phyloP scores from a whole-genome alignment of 2,888 invertebrate species.

The Lymantria monacha region DNA sequence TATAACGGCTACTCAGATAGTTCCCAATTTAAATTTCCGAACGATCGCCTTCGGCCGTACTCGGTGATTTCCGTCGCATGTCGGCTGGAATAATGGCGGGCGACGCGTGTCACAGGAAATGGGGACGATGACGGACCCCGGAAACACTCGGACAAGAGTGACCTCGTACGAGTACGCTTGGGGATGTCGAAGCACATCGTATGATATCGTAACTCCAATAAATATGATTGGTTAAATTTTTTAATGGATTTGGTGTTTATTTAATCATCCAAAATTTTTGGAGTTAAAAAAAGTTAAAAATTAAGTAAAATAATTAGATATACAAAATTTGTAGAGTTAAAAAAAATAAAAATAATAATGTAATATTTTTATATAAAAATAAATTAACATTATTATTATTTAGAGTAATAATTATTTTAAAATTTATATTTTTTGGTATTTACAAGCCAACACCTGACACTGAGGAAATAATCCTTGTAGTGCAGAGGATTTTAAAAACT shows the following conservation, averaged over 20 bases:
- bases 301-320: too few species aligned
- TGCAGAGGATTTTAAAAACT: too few species aligned
- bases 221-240: constrained; percentile 16
- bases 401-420: too few species aligned
- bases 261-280: background rate
- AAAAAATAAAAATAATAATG: too few species aligned
- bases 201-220: constrained; percentile 5
- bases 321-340: too few species aligned
- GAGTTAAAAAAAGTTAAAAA: too few species aligned
- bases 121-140: constrained; percentile 59
- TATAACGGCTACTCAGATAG: constrained; percentile 23
- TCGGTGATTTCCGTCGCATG: constrained; percentile 59
- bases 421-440: too few species aligned
- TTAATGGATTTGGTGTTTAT: constrained; percentile 14
- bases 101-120: constrained; percentile 58
- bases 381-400: too few species aligned
- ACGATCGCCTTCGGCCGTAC: constrained; percentile 43
- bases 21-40: constrained; percentile 62
- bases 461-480: too few species aligned
- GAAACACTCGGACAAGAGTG: constrained; percentile 45
- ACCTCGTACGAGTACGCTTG: constrained; percentile 25
- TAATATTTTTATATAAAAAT: too few species aligned
- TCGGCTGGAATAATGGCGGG: constrained; percentile 56
- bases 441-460: too few species aligned
- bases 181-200: constrained; percentile 16